A percentile compares a stretch with the other conserved stretches of the same genome.
phyloP scores from a whole-genome alignment of 2,888 invertebrate genomes.

The Ellobium chinense region DNA sequence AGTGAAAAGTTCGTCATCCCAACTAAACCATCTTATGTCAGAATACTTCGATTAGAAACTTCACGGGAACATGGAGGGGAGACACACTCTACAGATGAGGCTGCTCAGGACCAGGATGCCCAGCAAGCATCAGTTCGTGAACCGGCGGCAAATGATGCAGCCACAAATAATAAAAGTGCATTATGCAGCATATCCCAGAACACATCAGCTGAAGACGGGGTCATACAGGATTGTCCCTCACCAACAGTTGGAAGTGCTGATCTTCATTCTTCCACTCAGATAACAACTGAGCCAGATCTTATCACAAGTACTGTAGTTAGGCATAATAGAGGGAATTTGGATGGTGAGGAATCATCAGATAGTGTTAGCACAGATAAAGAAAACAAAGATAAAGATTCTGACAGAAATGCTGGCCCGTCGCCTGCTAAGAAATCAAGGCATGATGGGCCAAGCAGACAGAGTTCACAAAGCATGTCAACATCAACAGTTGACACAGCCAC shows the following conservation, averaged over 20 bases:
- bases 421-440: not conserved
- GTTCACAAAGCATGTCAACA: not conserved
- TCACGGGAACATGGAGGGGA: not conserved
- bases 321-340: not conserved
- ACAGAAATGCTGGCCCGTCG: not conserved
- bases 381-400: slow-evolving; percentile 19
- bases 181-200: slow-evolving; percentile 23
- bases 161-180: slow-evolving; percentile 1
- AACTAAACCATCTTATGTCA: not conserved
- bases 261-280: not conserved
- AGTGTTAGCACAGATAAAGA: slow-evolving; percentile 16
- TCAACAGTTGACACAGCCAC: not conserved
- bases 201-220: not conserved
- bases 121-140: too few species aligned
- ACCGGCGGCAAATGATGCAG: too few species aligned
- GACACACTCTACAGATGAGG: not conserved
- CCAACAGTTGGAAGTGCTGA: not conserved
- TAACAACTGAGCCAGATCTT: not conserved
- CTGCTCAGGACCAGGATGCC: too few species aligned
- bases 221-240: not conserved
- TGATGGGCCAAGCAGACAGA: not conserved
- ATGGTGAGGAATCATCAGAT: slow-evolving; percentile 3
- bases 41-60: not conserved
- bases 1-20: not conserved
- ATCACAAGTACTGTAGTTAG: not conserved